Conservation (phyloP, 2,797 vertebrate genomes). For the Eulemur rubriventer region DNA sequence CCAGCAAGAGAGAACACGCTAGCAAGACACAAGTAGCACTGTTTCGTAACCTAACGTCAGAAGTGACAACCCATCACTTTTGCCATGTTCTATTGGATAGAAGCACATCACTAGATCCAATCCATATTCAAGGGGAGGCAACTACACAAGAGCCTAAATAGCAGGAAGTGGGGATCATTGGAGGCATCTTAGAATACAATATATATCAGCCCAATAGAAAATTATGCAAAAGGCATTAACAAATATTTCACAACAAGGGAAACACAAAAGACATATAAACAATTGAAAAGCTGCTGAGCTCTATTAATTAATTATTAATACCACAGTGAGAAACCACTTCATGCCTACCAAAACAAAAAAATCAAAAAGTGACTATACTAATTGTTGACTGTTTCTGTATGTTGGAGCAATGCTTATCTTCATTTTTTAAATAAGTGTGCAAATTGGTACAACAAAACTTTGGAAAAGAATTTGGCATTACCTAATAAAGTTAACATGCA, state of each 20-base stretch:
- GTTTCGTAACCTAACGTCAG: background rate
- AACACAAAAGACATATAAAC: background rate
- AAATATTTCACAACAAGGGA: background rate
- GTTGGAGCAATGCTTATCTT: background rate
- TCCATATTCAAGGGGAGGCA: background rate
- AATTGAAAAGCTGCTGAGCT: background rate
- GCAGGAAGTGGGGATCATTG: background rate
- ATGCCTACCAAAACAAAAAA: background rate
- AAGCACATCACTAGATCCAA: background rate
- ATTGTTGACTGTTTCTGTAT: background rate
- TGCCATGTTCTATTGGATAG: background rate
- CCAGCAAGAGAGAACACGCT: background rate
- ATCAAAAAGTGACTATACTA: background rate
- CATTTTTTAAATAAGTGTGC: background rate
- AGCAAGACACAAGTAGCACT: background rate
- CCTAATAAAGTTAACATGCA: slow-evolving; percentile 14
- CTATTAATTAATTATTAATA: background rate
- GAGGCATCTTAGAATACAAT: background rate
- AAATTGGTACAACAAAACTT: slow-evolving; percentile 2
- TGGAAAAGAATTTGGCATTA: slow-evolving; percentile 1
- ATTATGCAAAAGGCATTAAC: background rate
- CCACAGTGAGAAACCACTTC: background rate
- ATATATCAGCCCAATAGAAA: background rate
- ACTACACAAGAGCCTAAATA: background rate
- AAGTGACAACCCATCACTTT: background rate